Base-by-base conservation (phyloP, 2,888 invertebrate species). In the Choreutis nemorana region DNA sequence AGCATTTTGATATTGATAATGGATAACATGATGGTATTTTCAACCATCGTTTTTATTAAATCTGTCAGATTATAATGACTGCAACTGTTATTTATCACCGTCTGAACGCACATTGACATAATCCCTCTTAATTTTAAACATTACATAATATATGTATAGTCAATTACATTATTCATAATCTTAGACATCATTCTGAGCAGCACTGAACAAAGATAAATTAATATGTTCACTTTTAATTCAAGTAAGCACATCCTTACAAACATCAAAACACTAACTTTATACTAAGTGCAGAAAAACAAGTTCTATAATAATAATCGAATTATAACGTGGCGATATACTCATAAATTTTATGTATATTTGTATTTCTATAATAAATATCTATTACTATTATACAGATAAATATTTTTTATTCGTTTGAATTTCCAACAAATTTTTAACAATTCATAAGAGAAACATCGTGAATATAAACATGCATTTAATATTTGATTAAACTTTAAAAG, bases 1-100 rank as follows among this genome's bases (percentile, higher is more conserved):
- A 63, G 60, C 59, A 61, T 57, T 54, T 54, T 9, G 4, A 18
- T n/a, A 9, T 23, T 6, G 23, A 23, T n/a, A n/a, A n/a, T n/a
- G n/a, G n/a, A n/a, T n/a, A n/a, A n/a, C n/a, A n/a, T n/a, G n/a
- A n/a, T n/a, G n/a, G n/a, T n/a, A n/a, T n/a, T n/a, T n/a, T n/a
- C n/a, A n/a, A n/a, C n/a, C n/a, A n/a, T n/a, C n/a, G n/a, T n/a
- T n/a, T n/a, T n/a, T n/a, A n/a, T n/a, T n/a, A n/a, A n/a, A n/a
- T n/a, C n/a, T n/a, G n/a, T n/a, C n/a, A n/a, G n/a, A n/a, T n/a
- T n/a, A n/a, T n/a, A n/a, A n/a, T n/a, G n/a, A n/a, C n/a, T n/a
- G n/a, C n/a, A n/a, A n/a, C n/a, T n/a, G n/a, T n/a, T n/a, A n/a
- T n/a, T n/a, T n/a, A n/a, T n/a, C n/a, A n/a, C n/a, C n/a, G n/a